Evolutionary conservation across 2,888 invertebrate genomes (phyloP).

Genomic region (Zaprionus bogoriensis): DNA sequence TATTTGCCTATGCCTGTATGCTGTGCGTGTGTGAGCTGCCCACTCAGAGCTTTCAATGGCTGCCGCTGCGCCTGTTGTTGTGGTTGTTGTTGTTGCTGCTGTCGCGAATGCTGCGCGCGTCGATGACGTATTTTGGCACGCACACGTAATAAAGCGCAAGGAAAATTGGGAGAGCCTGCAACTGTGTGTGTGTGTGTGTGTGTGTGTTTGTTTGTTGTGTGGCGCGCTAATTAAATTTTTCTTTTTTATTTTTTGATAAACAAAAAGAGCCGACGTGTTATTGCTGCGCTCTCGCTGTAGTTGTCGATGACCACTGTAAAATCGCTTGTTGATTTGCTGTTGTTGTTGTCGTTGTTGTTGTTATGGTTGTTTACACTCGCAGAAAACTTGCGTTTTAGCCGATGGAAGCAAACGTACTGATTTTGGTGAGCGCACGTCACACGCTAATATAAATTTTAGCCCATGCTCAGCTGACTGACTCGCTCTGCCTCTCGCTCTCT

Average conservation of each 20-base stretch:
- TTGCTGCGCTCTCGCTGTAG: constrained; percentile 17
- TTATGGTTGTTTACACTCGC: constrained; percentile 27
- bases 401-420: constrained; percentile 67
- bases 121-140: constrained; percentile 69
- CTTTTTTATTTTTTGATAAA: constrained; percentile 37
- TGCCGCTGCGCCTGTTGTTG: constrained; percentile 25
- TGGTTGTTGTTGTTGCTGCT: constrained; percentile 16
- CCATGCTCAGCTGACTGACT: constrained; percentile 46
- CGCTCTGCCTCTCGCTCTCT: constrained; percentile 25
- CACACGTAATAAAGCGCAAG: constrained; percentile 52
- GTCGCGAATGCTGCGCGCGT: constrained; percentile 65
- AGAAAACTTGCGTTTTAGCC: constrained; percentile 49
- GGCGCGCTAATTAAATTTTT: constrained; percentile 42
- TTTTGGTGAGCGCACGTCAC: constrained; percentile 60
- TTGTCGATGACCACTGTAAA: constrained; percentile 30
- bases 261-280: constrained; percentile 54
- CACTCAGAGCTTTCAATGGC: constrained; percentile 56
- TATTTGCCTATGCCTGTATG: constrained; percentile 9
- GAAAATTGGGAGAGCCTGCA: constrained; percentile 41
- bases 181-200: too few species aligned
- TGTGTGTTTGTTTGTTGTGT: too few species aligned
- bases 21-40: constrained; percentile 33
- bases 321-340: constrained; percentile 15
- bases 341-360: constrained; percentile 21
- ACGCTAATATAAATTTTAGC: constrained; percentile 69